Evolutionary conservation across 2,113 vertebrate species (phyloP), one percentile per base, ranked within the genome.

Genomic region (Cololabis saira): DNA sequence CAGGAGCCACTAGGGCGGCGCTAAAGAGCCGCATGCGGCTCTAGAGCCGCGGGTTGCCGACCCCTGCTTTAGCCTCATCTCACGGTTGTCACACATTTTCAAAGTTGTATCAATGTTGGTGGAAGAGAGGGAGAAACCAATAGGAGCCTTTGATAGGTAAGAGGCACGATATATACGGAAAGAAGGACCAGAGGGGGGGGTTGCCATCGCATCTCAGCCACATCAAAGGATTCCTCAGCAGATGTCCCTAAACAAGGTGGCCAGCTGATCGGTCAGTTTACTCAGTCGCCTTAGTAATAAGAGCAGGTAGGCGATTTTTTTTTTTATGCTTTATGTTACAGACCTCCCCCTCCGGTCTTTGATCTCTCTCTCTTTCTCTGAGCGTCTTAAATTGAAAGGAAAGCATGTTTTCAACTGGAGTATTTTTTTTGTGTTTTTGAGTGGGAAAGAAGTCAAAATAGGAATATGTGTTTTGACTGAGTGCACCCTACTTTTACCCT

Each of bases 161-260:
- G 42, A 73, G 41, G 53, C 67, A 66, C 81, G 71, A 68, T 63
- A 40, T 75, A 54, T 50, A 51, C 56, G 12, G 37, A 76, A 51
- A 48, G 62, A 80, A 63, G 63, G 71, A 61, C 76, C 71, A 71
- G 65, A 58, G 76, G 42, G 59, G 74, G 71, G 66, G 59, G 47
- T 56, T 67, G 63, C 59, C 79, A 72, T 73, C 55, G 50, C 61
- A 71, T 56, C 65, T 69, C 24, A 58, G 67, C 42, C 57, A 85
- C 83, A 61, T 88, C 81, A 86, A 86, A 85, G 77, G 79, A 84
- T 72, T 88, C 81, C 75, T 71, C 22, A 82, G 78, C 80, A 84
- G 87, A 85, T 82, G 85, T 84, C 74, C 80, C 69, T 15, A 71
- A 82, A 89, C 82, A 87, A 88, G 80, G 84, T 88, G 84, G 80